Evolutionary conservation across 1,140 invertebrate genomes (phyloP), one percentile per base, ranked within the genome.

Genomic region (Lordiphosa clarofinis): DNA sequence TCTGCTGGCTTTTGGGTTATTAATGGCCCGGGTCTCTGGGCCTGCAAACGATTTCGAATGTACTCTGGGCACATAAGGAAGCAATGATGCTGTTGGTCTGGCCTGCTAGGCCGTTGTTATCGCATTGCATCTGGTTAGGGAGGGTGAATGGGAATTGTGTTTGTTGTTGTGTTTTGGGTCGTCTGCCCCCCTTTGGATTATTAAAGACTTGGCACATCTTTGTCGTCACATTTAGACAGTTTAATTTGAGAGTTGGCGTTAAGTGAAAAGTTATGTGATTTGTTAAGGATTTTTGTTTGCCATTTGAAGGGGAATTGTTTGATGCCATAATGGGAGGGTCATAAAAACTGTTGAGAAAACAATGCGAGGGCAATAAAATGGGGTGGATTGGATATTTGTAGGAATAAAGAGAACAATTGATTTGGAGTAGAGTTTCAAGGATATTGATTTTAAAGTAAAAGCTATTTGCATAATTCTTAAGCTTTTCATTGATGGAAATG

Each of bases 181-280:
- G 7, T 37, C 40, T 44, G 13, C 15, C 10, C 9, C 46, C 12
- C 54, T 40, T 58, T 21, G 12, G 48, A 54, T 48, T 56, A 67
- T 68, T 68, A 59, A 67, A 56, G 55, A n/a, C 35, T 53, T 48
- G 21, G 42, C 37, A 31, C 42, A 35, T 36, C 64, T 11, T 50
- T 35, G 56, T 42, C 47, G 53, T 56, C 21, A 43, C 62, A 42
- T 75, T 82, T 56, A 44, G 67, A 76, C 76, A 82, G 63, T 82
- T 82, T 82, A 82, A 82, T 84, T 82, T 84, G 76, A 76, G 78
- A 59, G 59, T 69, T 61, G 67, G 42, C 73, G 76, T 75, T 82
- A 82, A 82, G 78, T 84, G 76, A 70, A 79, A 82, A 79, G 75
- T 79, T 79, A 79, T 79, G 75, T 79, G 75, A 79, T 75, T 81